phyloP scores from a whole-genome alignment of 2,888 invertebrate species.

The Bruchidius siliquastri region DNA sequence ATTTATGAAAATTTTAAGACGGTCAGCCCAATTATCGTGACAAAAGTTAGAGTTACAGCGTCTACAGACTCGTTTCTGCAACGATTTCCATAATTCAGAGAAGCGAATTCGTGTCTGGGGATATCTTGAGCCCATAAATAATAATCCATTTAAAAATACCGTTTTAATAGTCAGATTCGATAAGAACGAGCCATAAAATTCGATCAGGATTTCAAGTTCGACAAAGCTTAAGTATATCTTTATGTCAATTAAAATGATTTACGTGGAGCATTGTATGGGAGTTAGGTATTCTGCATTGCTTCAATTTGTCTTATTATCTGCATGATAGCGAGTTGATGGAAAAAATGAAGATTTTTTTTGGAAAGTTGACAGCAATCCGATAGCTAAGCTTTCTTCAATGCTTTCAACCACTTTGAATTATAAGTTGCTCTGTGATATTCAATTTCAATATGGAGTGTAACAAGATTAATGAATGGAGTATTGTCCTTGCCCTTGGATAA shows the following conservation, averaged over 20 bases:
- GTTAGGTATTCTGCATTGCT: background rate
- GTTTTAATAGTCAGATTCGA: background rate
- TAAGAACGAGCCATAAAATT: background rate
- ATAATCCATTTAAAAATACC: background rate
- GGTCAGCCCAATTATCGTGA: background rate
- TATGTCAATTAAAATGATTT: background rate
- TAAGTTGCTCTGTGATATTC: too few species aligned
- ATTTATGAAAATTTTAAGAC: background rate
- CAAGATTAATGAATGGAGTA: too few species aligned
- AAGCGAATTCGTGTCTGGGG: background rate
- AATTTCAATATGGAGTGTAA: too few species aligned
- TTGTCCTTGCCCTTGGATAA: too few species aligned
- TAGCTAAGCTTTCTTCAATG: too few species aligned
- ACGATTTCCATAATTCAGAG: background rate
- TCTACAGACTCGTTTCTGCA: background rate
- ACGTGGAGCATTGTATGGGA: background rate
- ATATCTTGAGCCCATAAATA: background rate
- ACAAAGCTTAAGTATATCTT: background rate
- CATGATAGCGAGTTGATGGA: too few species aligned
- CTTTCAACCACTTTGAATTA: too few species aligned
- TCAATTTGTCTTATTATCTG: background rate
- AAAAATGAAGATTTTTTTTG: too few species aligned
- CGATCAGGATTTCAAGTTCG: background rate
- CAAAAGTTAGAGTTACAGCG: background rate
- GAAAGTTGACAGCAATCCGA: too few species aligned